Percentiles rank a stretch among this genome's conserved stretches.
Conservation (phyloP, 2,888 invertebrate species). For the Zygaena filipendulae region DNA sequence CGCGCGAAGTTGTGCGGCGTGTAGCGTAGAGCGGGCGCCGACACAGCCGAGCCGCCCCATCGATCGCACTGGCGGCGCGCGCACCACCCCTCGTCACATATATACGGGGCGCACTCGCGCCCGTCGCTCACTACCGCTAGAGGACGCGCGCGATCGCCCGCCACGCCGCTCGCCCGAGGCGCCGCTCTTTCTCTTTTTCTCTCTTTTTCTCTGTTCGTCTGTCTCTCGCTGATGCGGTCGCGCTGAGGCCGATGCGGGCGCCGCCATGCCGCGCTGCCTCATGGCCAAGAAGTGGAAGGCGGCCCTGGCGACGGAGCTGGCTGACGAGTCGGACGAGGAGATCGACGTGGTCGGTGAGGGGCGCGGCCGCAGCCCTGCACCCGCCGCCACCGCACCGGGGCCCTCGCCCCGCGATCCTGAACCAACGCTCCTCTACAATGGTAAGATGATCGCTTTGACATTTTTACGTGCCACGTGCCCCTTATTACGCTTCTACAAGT, state of each 20-base stretch:
- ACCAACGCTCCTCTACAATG: constrained; percentile 81
- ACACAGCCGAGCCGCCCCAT: too few relatives aligned
- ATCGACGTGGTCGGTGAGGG: constrained; percentile 90
- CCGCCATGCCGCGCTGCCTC: constrained; percentile 92
- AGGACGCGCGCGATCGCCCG: constrained; percentile 64
- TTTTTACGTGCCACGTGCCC: too few relatives aligned
- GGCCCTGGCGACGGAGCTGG: constrained; percentile 66
- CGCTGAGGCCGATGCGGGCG: constrained; percentile 67
- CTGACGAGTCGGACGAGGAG: constrained; percentile 78
- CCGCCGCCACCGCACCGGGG: constrained; percentile 72
- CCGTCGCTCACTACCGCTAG: constrained; percentile 61
- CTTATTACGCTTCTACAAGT: too few relatives aligned
- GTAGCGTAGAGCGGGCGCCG: constrained; percentile 28
- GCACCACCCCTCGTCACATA: constrained; percentile 49
- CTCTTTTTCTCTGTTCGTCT: constrained; percentile 65
- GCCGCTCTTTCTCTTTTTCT: constrained; percentile 66
- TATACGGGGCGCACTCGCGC: constrained; percentile 49
- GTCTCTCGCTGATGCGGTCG: constrained; percentile 63
- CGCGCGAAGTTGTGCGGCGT: constrained; percentile 41
- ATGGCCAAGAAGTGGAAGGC: constrained; percentile 97
- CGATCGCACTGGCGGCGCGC: constrained; percentile 58
- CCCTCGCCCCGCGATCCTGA: constrained; percentile 76
- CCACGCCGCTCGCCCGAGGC: constrained; percentile 63
- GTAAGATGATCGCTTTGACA: constrained; percentile 54
- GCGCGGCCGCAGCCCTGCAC: constrained; percentile 64